Percentiles rank a stretch among this genome's conserved stretches.
phyloP scores from a whole-genome alignment of 2,888 invertebrate species.

The Fragum fragum region DNA sequence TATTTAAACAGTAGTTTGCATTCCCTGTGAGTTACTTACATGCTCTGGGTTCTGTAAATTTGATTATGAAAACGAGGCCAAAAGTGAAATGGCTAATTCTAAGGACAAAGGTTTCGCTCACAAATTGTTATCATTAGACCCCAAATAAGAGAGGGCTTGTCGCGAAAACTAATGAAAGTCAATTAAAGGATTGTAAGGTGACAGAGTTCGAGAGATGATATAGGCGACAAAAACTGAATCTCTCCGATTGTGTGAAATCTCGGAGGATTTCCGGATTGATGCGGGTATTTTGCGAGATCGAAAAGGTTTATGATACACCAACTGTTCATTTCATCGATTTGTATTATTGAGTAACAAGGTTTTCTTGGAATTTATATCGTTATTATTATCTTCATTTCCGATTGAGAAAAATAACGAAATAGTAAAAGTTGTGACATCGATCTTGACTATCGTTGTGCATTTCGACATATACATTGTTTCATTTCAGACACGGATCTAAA shows the following conservation, averaged over 20 bases:
- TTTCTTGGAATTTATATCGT: too few relatives aligned
- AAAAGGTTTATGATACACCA: neutral
- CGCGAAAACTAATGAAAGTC: constrained; percentile 58
- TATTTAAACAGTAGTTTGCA: too few relatives aligned
- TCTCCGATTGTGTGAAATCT: constrained; percentile 3
- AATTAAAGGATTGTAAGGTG: constrained; percentile 43
- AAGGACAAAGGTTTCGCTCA: neutral
- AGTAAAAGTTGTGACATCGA: too few relatives aligned
- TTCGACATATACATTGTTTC: too few relatives aligned
- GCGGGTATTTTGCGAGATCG: neutral
- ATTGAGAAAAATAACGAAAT: too few relatives aligned
- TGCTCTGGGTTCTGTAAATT: too few relatives aligned
- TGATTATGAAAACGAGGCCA: too few relatives aligned
- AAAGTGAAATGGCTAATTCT: neutral
- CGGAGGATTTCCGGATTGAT: constrained; percentile 16
- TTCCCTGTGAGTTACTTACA: too few relatives aligned
- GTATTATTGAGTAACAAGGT: too few relatives aligned
- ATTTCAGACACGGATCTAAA: too few relatives aligned
- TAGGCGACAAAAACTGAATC: constrained; percentile 18
- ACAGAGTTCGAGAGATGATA: constrained; percentile 28
- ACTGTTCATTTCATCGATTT: neutral
- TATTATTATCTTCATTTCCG: too few relatives aligned
- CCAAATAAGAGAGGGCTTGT: constrained; percentile 29
- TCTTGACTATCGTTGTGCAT: too few relatives aligned
- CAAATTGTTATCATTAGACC: constrained; percentile 50